Evolutionary conservation across 2,113 vertebrate genomes (phyloP).

Genomic region (western clawed frog (Xenopus tropicalis)): DNA sequence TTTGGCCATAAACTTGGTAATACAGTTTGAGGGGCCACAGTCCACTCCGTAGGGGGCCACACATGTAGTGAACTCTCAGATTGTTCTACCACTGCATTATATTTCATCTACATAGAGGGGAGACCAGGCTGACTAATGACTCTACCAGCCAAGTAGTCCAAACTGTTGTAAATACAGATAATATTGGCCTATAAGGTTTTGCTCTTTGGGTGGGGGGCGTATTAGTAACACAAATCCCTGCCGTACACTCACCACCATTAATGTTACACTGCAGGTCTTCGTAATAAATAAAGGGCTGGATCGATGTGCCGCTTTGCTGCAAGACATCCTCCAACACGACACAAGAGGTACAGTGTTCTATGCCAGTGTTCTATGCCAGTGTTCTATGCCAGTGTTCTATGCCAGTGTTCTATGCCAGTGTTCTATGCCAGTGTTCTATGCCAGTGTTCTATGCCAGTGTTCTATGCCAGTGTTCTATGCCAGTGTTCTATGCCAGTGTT

Average conservation of each 20-base stretch:
- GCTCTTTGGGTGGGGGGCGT: too few species aligned
- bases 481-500: neutral
- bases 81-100: too few species aligned
- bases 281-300: conserved; percentile 72
- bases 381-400: neutral
- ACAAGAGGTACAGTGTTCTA: conserved; percentile 58
- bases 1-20: too few species aligned
- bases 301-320: conserved; percentile 80
- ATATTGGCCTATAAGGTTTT: too few species aligned
- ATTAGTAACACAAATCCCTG: too few species aligned
- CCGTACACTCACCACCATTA: neutral
- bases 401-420: neutral
- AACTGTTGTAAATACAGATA: too few species aligned
- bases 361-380: neutral
- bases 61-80: too few species aligned
- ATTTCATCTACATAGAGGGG: too few species aligned
- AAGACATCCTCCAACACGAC: conserved; percentile 74
- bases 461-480: neutral
- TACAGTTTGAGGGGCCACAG: too few species aligned
- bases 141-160: too few species aligned
- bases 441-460: neutral
- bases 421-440: neutral
- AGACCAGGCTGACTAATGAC: too few species aligned
- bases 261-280: conserved; percentile 61
- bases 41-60: too few species aligned